A percentile compares a stretch with the other conserved stretches of the same genome.
These are phyloP conservation scores for Anthopleura xanthogrammica DNA, from an alignment of 92 coral and sea anemone genomes.

Conservation along the genomic window DNA sequence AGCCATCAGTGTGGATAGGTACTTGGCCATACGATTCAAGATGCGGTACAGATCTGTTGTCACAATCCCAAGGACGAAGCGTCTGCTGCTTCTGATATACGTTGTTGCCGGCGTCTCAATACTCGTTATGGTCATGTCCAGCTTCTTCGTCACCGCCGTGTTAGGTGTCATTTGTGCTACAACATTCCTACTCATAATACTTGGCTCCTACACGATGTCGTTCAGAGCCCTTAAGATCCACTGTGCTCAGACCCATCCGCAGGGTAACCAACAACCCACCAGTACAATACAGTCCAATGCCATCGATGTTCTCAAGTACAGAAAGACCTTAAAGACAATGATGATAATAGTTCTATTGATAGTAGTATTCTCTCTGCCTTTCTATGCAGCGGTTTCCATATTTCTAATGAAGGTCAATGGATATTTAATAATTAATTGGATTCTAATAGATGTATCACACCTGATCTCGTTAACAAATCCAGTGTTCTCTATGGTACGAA, in stretches of 20 bases:
- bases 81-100: neutral
- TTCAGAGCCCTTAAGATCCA: constrained; percentile 15
- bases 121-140: neutral
- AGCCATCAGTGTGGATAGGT: constrained; percentile 16
- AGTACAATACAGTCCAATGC: neutral
- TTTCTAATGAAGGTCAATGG: neutral
- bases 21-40: constrained; percentile 29
- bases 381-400: neutral
- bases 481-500: constrained; percentile 7
- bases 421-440: neutral
- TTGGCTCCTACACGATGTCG: neutral
- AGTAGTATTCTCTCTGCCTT: neutral
- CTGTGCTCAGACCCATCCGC: constrained; percentile 8
- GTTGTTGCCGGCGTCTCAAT: neutral
- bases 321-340: constrained; percentile 16
- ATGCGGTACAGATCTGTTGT: constrained; percentile 14
- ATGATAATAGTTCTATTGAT: constrained; percentile 5
- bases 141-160: neutral
- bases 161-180: neutral
- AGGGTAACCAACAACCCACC: constrained; percentile 1
- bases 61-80: neutral
- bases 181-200: neutral
- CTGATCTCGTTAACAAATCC: constrained; percentile 19
- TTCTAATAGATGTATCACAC: neutral
- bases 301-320: constrained; percentile 27